Evolutionary conservation across 2,888 invertebrate species (phyloP), one percentile per base, ranked within the genome.

Genomic region (Thumatha senex): DNA sequence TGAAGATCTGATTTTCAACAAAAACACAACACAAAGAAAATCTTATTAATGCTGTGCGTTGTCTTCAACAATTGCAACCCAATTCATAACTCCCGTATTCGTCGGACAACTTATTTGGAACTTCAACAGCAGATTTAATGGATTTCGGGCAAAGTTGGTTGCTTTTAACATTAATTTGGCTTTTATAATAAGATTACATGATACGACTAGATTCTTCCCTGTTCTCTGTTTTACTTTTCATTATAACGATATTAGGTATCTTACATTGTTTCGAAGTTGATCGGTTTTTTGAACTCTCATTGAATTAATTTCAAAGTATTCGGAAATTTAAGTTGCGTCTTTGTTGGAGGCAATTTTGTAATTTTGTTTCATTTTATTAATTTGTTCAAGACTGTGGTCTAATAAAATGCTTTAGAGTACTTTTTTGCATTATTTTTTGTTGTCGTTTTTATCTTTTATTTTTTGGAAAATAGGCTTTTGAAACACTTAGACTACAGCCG

Each of bases 111-210:
- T 69, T 70, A 54, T 60, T 62, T 46, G 46, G 55, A 71, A 70
- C 58, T 60, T 65, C 61, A 54, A 58, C 55, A 44, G 45, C 54
- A 62, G 62, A 61, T 74, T 65, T 74, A 70, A 74, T 72, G 72
- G 72, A 72, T 68, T 67, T 67, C 58, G 61, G 40, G 18, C 18
- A 49, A 72, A 74, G 65, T 72, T 74, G 56, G 61, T 46, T 50
- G 70, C 70, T 73, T 76, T 70, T 75, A 73, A 72, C 70, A 72
- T 74, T 72, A 76, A 78, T 76, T 77, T 75, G 61, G 62, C 72
- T 76, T 76, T 75, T 64, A 67, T 74, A 76, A 76, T 68, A 65
- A 72, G 76, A 74, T 76, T 76, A 76, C 66, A 68, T 58, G 66
- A 67, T 71, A 66, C 56, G 63, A 68, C 66, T 65, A 56, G 55